Conservation (phyloP, 1,140 invertebrate species). For the Orchesella cincta region DNA sequence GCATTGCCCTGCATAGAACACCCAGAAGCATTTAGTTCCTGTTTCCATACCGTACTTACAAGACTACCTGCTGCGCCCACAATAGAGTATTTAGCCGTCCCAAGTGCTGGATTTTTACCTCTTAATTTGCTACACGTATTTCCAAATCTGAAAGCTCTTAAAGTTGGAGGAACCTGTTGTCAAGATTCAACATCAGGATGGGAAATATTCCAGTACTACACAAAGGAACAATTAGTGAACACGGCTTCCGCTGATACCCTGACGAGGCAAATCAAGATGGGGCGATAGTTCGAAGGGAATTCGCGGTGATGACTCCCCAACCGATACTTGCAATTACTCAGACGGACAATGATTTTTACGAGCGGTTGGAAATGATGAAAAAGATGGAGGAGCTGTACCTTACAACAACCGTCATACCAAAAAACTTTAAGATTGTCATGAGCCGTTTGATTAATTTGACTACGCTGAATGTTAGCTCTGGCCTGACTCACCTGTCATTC, state of each 20-base stretch:
- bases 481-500: not conserved
- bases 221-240: no score
- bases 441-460: not conserved
- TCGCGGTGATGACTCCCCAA: no score
- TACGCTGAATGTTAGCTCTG: not conserved
- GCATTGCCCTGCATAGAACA: not conserved
- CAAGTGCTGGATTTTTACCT: not conserved
- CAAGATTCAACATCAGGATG: not conserved
- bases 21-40: not conserved
- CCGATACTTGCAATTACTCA: no score
- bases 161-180: not conserved
- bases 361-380: not conserved
- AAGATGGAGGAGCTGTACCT: not conserved
- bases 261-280: no score
- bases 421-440: not conserved
- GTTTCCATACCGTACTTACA: not conserved
- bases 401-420: not conserved
- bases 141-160: not conserved
- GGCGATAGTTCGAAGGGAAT: no score
- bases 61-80: not conserved
- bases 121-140: not conserved
- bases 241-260: no score
- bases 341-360: no score
- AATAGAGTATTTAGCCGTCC: not conserved
- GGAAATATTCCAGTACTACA: not conserved